Evolutionary conservation across 2,113 vertebrate genomes (phyloP).

Genomic region (Tupaia tana): DNA sequence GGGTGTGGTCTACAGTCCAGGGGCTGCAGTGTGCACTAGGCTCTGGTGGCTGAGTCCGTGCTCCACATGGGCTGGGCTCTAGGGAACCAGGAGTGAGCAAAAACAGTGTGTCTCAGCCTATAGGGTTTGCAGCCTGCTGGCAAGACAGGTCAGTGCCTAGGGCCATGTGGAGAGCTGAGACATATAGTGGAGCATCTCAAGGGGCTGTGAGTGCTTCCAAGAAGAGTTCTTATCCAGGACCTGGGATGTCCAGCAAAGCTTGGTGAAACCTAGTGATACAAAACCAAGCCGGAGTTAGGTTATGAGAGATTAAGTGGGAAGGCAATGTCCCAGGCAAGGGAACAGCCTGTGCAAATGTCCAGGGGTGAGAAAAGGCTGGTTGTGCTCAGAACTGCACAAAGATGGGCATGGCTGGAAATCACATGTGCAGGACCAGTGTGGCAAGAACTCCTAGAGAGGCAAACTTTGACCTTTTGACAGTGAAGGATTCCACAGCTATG

Average conservation of each 20-base stretch:
- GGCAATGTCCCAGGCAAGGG: background rate
- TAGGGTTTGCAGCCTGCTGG: background rate
- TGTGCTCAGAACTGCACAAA: background rate
- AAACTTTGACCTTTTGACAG: background rate
- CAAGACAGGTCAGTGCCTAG: background rate
- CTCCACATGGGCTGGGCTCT: background rate
- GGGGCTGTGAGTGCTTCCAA: background rate
- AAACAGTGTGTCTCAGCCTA: background rate
- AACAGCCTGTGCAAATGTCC: constrained; percentile 40
- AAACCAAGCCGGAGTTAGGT: background rate
- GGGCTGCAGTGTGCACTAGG: background rate
- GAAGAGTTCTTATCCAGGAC: background rate
- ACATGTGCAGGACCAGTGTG: background rate
- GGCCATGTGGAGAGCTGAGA: background rate
- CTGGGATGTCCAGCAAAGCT: background rate
- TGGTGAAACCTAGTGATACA: background rate
- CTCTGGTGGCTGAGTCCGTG: background rate
- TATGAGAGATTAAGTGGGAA: background rate
- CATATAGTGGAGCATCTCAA: no score
- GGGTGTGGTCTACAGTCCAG: background rate
- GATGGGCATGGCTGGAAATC: background rate
- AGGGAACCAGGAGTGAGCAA: background rate
- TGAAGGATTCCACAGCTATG: background rate
- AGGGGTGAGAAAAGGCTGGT: background rate
- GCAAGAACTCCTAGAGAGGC: background rate